Base-by-base conservation (phyloP, 2,888 invertebrate species). In the Dascillus cervinus region DNA sequence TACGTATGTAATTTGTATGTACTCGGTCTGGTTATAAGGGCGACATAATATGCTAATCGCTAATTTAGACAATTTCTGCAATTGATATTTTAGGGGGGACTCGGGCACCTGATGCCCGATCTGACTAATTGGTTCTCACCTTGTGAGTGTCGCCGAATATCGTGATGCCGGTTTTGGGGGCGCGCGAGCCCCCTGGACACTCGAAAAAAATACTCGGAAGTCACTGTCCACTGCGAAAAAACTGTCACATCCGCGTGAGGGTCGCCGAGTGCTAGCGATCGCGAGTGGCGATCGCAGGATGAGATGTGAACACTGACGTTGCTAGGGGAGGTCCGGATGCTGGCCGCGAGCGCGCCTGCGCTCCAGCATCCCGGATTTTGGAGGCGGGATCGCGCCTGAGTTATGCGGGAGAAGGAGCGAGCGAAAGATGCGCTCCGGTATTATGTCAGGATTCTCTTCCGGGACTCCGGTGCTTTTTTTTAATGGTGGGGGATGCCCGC, bases 71-170 rank as follows among this genome's bases (percentile, higher is more conserved):
- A n/a, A n/a, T n/a, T n/a, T n/a, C n/a, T n/a, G n/a, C n/a, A n/a
- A n/a, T n/a, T n/a, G n/a, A n/a, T n/a, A n/a, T n/a, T n/a, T n/a
- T n/a, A n/a, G n/a, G n/a, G n/a, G n/a, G n/a, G n/a, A n/a, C n/a
- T n/a, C n/a, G n/a, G n/a, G n/a, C n/a, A n/a, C n/a, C n/a, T n/a
- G n/a, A n/a, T n/a, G n/a, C n/a, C n/a, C n/a, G n/a, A n/a, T n/a
- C n/a, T n/a, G n/a, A n/a, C n/a, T n/a, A n/a, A n/a, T n/a, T n/a
- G n/a, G n/a, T n/a, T 17, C 39, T 48, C 58, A 65, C 65, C 60
- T 65, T 65, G 50, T 65, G 65, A 44, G 57, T 61, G 49, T 64
- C 65, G 48, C 64, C 64, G 51, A 65, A 65, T 62, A 65, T 65
- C 63, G 65, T 65, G 65, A 58, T 62, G 61, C 55, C 53, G 53